Conservation (phyloP, 2,797 vertebrate genomes). For the Anabas testudineus region DNA sequence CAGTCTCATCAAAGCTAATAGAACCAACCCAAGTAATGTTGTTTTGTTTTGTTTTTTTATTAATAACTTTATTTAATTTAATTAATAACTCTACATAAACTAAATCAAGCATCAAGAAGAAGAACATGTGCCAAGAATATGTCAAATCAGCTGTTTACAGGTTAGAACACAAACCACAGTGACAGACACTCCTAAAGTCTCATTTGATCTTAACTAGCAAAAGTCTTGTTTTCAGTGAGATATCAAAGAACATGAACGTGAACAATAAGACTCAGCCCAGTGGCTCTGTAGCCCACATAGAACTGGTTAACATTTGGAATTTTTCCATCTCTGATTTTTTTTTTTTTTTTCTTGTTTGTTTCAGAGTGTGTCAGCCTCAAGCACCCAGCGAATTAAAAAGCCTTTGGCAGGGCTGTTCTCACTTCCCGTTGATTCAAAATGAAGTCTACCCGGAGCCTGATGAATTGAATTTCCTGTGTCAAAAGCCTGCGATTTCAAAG, state of each 20-base stretch:
- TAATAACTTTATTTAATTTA: too few species aligned
- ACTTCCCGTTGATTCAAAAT: constrained; percentile 79
- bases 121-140: too few species aligned
- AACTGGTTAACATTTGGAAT: constrained; percentile 57
- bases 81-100: too few species aligned
- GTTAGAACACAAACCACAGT: constrained; percentile 24
- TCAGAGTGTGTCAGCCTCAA: constrained; percentile 46
- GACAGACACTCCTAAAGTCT: constrained; percentile 3
- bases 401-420: constrained; percentile 80
- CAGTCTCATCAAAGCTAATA: too few species aligned
- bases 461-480: constrained; percentile 83
- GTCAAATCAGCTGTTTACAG: too few species aligned
- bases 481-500: constrained; percentile 78
- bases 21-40: too few species aligned
- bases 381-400: constrained; percentile 74
- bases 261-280: constrained; percentile 23
- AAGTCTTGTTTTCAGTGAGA: constrained; percentile 11
- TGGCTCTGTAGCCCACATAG: constrained; percentile 16
- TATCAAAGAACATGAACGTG: constrained; percentile 4
- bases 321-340: constrained; percentile 45
- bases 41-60: too few species aligned
- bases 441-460: constrained; percentile 79
- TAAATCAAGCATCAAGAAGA: too few species aligned
- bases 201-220: not conserved
- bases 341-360: constrained; percentile 21